Evolutionary conservation across 2,113 vertebrate species (phyloP), one percentile per base, ranked within the genome.

Genomic region (Sinosuthora webbiana): DNA sequence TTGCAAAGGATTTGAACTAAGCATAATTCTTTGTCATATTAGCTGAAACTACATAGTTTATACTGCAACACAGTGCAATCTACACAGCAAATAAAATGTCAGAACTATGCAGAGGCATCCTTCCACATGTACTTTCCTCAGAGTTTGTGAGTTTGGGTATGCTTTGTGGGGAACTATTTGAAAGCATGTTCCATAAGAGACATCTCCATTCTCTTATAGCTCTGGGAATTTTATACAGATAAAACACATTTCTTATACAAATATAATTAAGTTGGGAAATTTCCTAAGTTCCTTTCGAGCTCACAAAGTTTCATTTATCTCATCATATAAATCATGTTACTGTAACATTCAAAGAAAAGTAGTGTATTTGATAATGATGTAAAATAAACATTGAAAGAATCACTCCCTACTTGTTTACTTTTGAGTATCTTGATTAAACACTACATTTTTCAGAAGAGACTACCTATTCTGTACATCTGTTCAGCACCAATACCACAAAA

Each of bases 381-480:
- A 88, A 95, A 94, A 93, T 56, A 88, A 90, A 83, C 65, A 77
- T 18, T 28, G 42, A 56, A 83, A 76, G 49, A 89, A 82, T 77
- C 11, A 37, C 39, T 87, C 50, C 14, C 45, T 87, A 25, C 20
- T 69, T 81, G 24, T 81, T 94, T 93, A 71, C 30, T 55, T 90
- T 33, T 47, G 1, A 85, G 5, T 75, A 83, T 45, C 41, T 70
- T 67, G 60, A 62, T 65, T 87, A 81, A 83, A 89, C 12, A 39
- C n/a, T 11, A 33, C 10, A 39, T 77, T 82, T 90, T 94, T 89
- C 33, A 81, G 64, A 65, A 87, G 15, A 67, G 10, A 59, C 52
- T 91, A 59, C 45, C 59, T 83, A 23, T 78, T 93, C 60, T 67
- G 42, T 69, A 69, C 18, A 45, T 79, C 42, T 87, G 25, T 68